A percentile compares a stretch with the other conserved stretches of the same genome.
Conservation (phyloP, 92 coral and sea anemone species). For the Virgularia gustaviana region DNA sequence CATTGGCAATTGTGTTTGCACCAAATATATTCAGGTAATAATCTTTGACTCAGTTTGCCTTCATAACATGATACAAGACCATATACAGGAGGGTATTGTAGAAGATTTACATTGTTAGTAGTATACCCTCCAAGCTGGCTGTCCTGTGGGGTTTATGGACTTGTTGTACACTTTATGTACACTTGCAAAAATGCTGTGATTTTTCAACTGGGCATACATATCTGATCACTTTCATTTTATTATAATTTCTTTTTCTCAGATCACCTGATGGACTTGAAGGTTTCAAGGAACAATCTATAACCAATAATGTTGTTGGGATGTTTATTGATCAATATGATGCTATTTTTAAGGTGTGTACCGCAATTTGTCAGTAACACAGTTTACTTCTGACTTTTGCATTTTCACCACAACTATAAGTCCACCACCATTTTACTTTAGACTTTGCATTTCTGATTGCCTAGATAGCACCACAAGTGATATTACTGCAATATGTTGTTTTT, state of each 20-base stretch:
- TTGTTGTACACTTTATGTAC: not conserved
- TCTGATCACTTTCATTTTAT: too few relatives aligned
- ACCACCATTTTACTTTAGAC: not conserved
- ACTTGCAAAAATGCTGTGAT: not conserved
- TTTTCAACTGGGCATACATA: too few relatives aligned
- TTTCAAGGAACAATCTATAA: slow-evolving; percentile 77
- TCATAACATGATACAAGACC: too few relatives aligned
- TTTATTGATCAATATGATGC: slow-evolving; percentile 71
- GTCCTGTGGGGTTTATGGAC: not conserved
- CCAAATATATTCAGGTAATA: slow-evolving; percentile 91
- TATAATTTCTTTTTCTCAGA: slow-evolving; percentile 17
- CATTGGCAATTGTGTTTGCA: slow-evolving; percentile 95
- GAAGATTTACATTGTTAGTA: not conserved
- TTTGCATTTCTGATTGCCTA: too few relatives aligned
- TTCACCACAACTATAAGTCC: not conserved
- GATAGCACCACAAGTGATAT: not conserved
- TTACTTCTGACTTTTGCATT: too few relatives aligned
- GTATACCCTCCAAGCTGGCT: not conserved
- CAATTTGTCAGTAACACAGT: not conserved
- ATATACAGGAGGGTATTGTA: too few relatives aligned
- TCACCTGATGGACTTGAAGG: slow-evolving; percentile 94
- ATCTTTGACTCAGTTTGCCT: not conserved
- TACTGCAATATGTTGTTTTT: not conserved
- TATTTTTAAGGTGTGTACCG: slow-evolving; percentile 62
- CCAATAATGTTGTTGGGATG: slow-evolving; percentile 79